A percentile compares a stretch with the other conserved stretches of the same genome.
These are phyloP conservation scores for Knipowitschia caucasica DNA, from an alignment of 2,797 vertebrate genomes.

Conservation along the genomic window DNA sequence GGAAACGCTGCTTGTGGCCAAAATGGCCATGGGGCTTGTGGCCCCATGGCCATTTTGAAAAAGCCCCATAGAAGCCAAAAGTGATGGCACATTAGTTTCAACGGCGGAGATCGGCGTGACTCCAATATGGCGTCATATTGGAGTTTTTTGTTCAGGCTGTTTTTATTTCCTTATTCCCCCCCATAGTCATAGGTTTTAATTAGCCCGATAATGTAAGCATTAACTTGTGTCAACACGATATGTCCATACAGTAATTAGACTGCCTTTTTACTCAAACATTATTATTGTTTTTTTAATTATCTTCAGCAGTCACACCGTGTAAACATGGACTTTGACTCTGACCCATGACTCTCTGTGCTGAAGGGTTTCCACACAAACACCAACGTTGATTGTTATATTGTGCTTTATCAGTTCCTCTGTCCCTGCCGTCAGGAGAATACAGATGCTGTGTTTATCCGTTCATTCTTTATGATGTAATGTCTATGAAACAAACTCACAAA, in stretches of 20 bases:
- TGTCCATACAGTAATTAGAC: neutral
- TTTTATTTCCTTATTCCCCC: too few species aligned
- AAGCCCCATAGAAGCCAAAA: too few species aligned
- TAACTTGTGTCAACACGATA: neutral
- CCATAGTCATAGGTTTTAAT: too few species aligned
- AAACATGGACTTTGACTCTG: conserved; percentile 34
- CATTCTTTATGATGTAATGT: neutral
- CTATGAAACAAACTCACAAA: neutral
- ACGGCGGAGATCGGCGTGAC: too few species aligned
- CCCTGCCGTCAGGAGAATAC: neutral
- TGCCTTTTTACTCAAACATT: neutral
- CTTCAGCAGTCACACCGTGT: conserved; percentile 16
- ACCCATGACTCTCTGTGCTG: conserved; percentile 33
- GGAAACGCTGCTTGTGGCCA: too few species aligned
- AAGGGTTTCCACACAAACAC: conserved; percentile 38
- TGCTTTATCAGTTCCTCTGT: conserved; percentile 11
- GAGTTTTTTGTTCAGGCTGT: too few species aligned
- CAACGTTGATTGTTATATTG: conserved; percentile 18
- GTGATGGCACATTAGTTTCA: too few species aligned
- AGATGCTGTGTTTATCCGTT: too few species aligned
- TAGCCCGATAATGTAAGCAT: too few species aligned
- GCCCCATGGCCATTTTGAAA: too few species aligned
- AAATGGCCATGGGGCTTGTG: too few species aligned
- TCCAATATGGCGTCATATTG: too few species aligned
- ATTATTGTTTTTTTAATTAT: conserved; percentile 10